Evolutionary conservation across 1,140 invertebrate species (phyloP), one percentile per base, ranked within the genome.

Genomic region (Lasioglossum albipes): DNA sequence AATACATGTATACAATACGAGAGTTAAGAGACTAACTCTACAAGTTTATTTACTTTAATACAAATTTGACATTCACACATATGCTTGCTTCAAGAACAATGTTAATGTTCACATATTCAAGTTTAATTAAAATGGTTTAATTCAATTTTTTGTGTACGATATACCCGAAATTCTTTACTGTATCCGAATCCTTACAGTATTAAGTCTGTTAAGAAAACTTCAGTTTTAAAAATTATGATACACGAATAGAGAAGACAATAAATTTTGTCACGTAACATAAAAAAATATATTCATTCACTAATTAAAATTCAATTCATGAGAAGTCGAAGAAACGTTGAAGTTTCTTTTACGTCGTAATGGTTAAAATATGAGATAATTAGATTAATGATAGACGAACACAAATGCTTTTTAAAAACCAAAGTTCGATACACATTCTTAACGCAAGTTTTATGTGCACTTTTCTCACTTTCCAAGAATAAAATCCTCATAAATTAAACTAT

Each of bases 1-100:
- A 45, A 22, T 61, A 22, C 41, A 42, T 45, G n/a, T 57, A 22
- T 72, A 66, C 54, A 79, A 84, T 72, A 74, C 67, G 72, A 85
- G 61, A 74, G 72, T 87, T 83, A 90, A 91, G 89, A 91, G 88
- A 73, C 41, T 67, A 89, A 89, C 87, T 90, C 87, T 87, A 85
- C 88, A 89, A 91, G 91, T 92, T 92, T 91, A 92, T 92, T 93
- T 91, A 90, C 84, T 91, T 90, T 91, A 89, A 92, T 92, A 92
- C 90, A 92, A 92, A 92, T 91, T 91, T 91, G 88, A 91, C 90
- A 92, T 90, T 90, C 91, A 92, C 89, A 90, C 90, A 88, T 87
- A 89, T 90, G 83, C 85, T 88, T 88, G 86, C 87, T 79, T 88
- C 83, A 82, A 91, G 89, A 89, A 89, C 74, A 86, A 86, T 69